A percentile compares a stretch with the other conserved stretches of the same genome.
Conservation (phyloP, 2,888 invertebrate genomes). For the Erebia epiphron region DNA sequence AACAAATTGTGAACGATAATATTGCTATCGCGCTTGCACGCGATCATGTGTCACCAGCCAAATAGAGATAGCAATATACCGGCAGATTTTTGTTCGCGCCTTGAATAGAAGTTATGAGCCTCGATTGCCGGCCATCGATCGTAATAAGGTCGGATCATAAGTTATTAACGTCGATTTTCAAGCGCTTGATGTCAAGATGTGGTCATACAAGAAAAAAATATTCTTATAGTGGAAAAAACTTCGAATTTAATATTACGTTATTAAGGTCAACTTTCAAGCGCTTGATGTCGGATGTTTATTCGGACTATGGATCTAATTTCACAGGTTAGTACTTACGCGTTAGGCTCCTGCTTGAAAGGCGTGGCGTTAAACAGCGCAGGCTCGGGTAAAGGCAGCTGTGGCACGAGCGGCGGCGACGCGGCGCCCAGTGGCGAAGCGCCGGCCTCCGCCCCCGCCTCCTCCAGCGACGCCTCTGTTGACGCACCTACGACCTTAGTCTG, state of each 20-base stretch:
- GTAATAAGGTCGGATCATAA: no score
- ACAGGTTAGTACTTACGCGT: constrained; percentile 29
- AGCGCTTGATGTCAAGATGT: no score
- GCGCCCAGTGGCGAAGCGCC: constrained; percentile 49
- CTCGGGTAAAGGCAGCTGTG: constrained; percentile 53
- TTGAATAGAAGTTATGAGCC: no score
- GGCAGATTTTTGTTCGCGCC: no score
- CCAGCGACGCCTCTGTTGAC: constrained; percentile 62
- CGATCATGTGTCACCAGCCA: no score
- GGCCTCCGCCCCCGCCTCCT: constrained; percentile 46
- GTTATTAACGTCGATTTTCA: no score
- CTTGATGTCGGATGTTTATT: neutral
- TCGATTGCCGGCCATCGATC: no score
- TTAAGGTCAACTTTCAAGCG: neutral
- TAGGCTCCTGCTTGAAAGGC: constrained; percentile 76
- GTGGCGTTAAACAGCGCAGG: constrained; percentile 55
- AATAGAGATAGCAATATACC: no score
- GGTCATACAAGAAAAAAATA: no score
- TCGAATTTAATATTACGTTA: neutral
- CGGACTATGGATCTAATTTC: neutral
- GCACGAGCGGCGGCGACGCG: constrained; percentile 60
- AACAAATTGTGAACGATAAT: no score
- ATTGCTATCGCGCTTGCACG: no score
- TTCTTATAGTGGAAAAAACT: no score
- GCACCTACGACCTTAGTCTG: constrained; percentile 56